Evolutionary conservation across 2,797 vertebrate species (phyloP).

Genomic region (Girardinus metallicus): DNA sequence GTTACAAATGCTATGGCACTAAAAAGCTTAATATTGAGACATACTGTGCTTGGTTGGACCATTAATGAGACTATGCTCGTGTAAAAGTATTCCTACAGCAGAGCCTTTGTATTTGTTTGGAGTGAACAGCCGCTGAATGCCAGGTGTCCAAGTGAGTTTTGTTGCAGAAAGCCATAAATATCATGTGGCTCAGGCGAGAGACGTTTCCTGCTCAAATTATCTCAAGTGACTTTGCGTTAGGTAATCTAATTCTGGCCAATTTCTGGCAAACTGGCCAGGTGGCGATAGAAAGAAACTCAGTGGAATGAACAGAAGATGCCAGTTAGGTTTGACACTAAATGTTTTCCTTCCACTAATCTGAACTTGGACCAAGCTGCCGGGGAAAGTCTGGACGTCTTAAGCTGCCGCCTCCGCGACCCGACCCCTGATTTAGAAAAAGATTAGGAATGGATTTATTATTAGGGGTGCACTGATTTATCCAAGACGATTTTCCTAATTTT

Average conservation of each 20-base stretch:
- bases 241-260: constrained; percentile 4
- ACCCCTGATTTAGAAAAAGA: no score
- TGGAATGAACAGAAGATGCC: no score
- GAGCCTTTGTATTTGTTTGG: constrained; percentile 14
- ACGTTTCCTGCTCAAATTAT: neutral
- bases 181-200: neutral
- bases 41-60: neutral
- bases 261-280: neutral
- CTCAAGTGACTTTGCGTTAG: neutral
- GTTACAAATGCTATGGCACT: constrained; percentile 24
- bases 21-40: constrained; percentile 26
- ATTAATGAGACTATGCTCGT: neutral
- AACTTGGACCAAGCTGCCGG: neutral
- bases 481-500: no score
- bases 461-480: no score
- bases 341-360: neutral
- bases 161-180: constrained; percentile 11
- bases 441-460: no score
- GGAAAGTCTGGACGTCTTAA: no score
- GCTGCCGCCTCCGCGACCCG: no score
- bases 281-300: neutral
- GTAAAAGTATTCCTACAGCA: neutral
- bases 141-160: constrained; percentile 47
- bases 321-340: no score
- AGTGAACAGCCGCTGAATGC: constrained; percentile 15